A percentile compares a stretch with the other conserved stretches of the same genome.
Evolutionary conservation across 2,888 invertebrate species (phyloP).

Genomic region (Campopleginae sp.): DNA sequence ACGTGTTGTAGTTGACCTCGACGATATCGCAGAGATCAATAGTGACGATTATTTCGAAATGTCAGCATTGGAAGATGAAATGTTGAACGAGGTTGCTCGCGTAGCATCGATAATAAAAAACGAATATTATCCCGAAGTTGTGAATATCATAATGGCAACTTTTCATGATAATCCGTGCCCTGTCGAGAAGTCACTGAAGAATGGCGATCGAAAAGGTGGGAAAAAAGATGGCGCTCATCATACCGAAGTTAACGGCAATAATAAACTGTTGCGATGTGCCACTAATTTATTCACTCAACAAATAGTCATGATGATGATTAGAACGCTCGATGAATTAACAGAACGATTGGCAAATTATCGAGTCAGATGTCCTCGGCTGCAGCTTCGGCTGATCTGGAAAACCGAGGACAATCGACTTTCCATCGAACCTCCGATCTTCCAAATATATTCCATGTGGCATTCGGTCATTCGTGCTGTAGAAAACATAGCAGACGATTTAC

Average conservation of each 20-base stretch:
- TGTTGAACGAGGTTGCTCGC: constrained; percentile 81
- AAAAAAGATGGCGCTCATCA: not conserved
- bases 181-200: constrained; percentile 30
- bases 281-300: constrained; percentile 86
- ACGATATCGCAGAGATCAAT: not conserved
- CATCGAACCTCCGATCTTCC: constrained; percentile 86
- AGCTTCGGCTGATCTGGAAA: constrained; percentile 86
- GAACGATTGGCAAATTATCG: constrained; percentile 85
- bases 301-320: constrained; percentile 88
- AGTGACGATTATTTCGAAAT: constrained; percentile 74
- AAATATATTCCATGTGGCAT: constrained; percentile 86
- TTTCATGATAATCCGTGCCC: constrained; percentile 61
- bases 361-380: constrained; percentile 87
- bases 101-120: constrained; percentile 82
- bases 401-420: constrained; percentile 83
- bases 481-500: constrained; percentile 86
- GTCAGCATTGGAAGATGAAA: constrained; percentile 75
- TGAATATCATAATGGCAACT: constrained; percentile 77
- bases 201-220: constrained; percentile 25
- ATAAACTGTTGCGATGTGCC: constrained; percentile 82
- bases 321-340: constrained; percentile 88
- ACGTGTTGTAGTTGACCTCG: constrained; percentile 80
- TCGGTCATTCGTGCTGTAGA: constrained; percentile 86
- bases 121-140: constrained; percentile 83
- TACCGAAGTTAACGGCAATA: constrained; percentile 76